phyloP scores from a whole-genome alignment of 2,113 vertebrate species.

The Scartelaos histophorus region DNA sequence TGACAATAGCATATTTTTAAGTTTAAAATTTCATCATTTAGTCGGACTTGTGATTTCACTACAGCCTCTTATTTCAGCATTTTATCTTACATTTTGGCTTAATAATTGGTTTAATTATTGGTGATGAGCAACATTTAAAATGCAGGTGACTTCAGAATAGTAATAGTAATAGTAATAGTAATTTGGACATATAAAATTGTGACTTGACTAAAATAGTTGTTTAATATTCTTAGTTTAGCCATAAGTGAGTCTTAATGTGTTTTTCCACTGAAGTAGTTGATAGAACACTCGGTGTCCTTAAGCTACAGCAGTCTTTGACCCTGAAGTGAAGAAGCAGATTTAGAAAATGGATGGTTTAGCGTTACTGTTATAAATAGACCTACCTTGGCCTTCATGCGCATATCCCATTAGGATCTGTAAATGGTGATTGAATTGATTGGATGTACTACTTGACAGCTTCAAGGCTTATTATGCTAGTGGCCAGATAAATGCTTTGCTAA shows the following conservation, averaged over 20 bases:
- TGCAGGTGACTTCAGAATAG: neutral
- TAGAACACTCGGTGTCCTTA: conserved; percentile 10
- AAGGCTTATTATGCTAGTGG: conserved; percentile 14
- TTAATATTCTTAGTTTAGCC: neutral
- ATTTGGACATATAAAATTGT: neutral
- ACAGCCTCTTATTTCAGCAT: neutral
- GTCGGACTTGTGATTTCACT: neutral
- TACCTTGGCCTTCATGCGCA: conserved; percentile 49
- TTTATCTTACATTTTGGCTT: no score
- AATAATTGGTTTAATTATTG: neutral
- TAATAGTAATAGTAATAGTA: no score
- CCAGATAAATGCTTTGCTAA: conserved; percentile 3
- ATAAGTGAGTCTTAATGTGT: neutral
- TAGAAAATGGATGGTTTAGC: conserved; percentile 28
- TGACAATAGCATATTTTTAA: neutral
- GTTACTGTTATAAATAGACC: conserved; percentile 24
- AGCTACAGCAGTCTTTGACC: conserved; percentile 23
- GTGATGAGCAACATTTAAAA: neutral
- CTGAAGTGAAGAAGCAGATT: conserved; percentile 32
- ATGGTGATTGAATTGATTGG: conserved; percentile 44
- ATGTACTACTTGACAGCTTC: conserved; percentile 24
- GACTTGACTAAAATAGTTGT: neutral
- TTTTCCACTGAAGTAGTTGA: neutral
- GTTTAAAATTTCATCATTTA: neutral
- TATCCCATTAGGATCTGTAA: conserved; percentile 37